Conservation (phyloP, 2,797 vertebrate genomes). For the Alca torda region DNA sequence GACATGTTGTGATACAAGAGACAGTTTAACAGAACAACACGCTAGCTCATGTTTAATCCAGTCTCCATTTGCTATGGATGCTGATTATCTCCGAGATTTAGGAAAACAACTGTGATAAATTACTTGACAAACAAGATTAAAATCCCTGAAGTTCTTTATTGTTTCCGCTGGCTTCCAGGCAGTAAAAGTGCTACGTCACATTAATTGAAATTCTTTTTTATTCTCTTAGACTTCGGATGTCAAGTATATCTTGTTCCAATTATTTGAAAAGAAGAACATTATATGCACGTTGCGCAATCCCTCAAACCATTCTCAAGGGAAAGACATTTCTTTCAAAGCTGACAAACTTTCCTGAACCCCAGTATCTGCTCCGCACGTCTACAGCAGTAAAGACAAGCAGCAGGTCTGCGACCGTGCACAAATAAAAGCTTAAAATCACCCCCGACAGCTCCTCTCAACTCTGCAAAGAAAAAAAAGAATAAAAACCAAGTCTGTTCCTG, state of each 20-base stretch:
- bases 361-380: neutral
- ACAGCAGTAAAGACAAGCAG: neutral
- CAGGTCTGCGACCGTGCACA: neutral
- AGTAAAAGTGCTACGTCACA: neutral
- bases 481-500: neutral
- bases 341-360: constrained; percentile 22
- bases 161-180: constrained; percentile 4
- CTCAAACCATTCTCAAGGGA: neutral
- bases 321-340: neutral
- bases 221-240: neutral
- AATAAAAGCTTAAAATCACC: neutral
- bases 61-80: constrained; percentile 8
- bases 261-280: constrained; percentile 41
- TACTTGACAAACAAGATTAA: constrained; percentile 69
- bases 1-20: neutral
- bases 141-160: constrained; percentile 16
- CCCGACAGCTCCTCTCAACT: neutral
- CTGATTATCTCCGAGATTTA: constrained; percentile 54
- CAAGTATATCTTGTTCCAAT: constrained; percentile 8
- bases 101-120: constrained; percentile 63
- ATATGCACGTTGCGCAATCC: neutral
- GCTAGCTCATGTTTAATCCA: neutral
- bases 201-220: constrained; percentile 6
- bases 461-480: neutral
- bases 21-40: neutral